Evolutionary conservation across 2,888 invertebrate species (phyloP).

Genomic region (Hofmannophila pseudospretella): DNA sequence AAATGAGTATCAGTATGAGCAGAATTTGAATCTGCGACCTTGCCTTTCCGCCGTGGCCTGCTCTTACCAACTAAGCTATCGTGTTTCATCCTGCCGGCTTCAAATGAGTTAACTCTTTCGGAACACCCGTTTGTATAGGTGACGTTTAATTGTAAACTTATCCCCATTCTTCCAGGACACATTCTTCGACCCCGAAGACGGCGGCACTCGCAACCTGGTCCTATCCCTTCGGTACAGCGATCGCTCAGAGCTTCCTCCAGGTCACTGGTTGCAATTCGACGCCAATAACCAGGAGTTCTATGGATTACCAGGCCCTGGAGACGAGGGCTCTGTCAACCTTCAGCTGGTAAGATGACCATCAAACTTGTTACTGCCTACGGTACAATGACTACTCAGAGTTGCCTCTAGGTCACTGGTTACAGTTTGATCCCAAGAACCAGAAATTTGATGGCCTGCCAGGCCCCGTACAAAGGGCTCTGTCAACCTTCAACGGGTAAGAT

Average conservation of each 20-base stretch:
- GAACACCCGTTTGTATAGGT: too few relatives aligned
- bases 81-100: too few relatives aligned
- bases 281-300: constrained; percentile 92
- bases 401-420: constrained; percentile 87
- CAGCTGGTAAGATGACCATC: constrained; percentile 84
- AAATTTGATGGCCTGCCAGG: constrained; percentile 93
- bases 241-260: constrained; percentile 79
- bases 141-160: too few relatives aligned
- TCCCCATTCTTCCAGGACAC: constrained; percentile 80
- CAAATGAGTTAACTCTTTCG: too few relatives aligned
- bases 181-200: constrained; percentile 93
- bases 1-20: too few relatives aligned
- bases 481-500: constrained; percentile 84
- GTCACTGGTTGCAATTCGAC: constrained; percentile 94
- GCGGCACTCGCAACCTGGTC: constrained; percentile 83
- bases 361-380: constrained; percentile 82
- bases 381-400: constrained; percentile 84
- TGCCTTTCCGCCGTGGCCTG: too few relatives aligned
- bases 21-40: too few relatives aligned
- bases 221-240: constrained; percentile 86
- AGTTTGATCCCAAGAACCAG: constrained; percentile 91
- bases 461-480: constrained; percentile 83
- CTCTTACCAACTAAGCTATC: too few relatives aligned
- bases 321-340: constrained; percentile 87
- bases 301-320: constrained; percentile 86